Evolutionary conservation across 2,888 invertebrate species (phyloP).

Genomic region (Hypsopygia costalis): DNA sequence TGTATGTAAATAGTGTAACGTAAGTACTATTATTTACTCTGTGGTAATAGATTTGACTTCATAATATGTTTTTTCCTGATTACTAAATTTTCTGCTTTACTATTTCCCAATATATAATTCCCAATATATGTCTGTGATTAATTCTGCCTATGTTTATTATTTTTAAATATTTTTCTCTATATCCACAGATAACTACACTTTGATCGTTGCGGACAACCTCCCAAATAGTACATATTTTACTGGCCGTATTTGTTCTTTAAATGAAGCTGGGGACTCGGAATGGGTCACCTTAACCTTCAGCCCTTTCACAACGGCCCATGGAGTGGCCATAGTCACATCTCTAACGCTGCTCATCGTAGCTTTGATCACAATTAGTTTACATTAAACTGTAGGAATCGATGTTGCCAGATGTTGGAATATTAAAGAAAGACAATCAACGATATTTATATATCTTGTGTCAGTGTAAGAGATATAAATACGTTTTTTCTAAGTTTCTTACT

Average conservation of each 20-base stretch:
- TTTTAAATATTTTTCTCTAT: no score
- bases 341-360: slow-evolving; percentile 28
- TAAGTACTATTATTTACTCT: no score
- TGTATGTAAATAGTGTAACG: no score
- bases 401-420: slow-evolving; percentile 1
- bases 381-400: background rate
- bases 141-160: no score
- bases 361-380: slow-evolving; percentile 14
- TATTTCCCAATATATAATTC: no score
- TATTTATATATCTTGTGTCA: background rate
- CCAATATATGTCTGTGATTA: no score
- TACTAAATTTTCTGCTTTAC: no score
- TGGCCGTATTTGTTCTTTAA: slow-evolving; percentile 53
- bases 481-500: background rate
- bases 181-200: slow-evolving; percentile 35
- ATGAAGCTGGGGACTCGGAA: slow-evolving; percentile 62
- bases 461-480: slow-evolving; percentile 3
- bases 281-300: slow-evolving; percentile 41
- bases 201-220: slow-evolving; percentile 48
- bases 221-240: slow-evolving; percentile 51
- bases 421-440: background rate
- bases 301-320: slow-evolving; percentile 36
- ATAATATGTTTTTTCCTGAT: no score
- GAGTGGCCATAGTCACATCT: slow-evolving; percentile 22
- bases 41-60: no score